These are phyloP conservation scores for Ptychadena robeensis DNA, from an alignment of 2,797 vertebrate species.

Conservation along the genomic window DNA sequence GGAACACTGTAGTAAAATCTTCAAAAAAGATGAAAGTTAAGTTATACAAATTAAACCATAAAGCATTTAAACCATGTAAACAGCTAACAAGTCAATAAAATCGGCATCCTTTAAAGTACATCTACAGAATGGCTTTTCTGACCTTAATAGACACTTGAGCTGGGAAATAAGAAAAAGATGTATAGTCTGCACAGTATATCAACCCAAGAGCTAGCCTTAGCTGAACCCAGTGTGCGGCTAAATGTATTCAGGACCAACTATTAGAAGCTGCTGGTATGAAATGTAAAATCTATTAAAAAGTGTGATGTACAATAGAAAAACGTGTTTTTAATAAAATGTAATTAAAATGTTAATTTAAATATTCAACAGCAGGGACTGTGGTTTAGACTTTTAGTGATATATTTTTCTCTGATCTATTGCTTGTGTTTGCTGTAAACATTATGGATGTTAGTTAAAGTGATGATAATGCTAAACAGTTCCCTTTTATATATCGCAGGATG, in stretches of 20 bases:
- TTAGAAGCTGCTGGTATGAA: constrained; percentile 24
- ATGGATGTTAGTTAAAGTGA: constrained; percentile 64
- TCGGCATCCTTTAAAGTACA: neutral
- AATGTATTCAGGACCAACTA: constrained; percentile 24
- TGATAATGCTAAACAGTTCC: constrained; percentile 63
- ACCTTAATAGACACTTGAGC: neutral
- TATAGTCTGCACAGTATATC: neutral
- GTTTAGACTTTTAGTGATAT: constrained; percentile 60
- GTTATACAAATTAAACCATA: neutral
- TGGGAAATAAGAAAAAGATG: neutral
- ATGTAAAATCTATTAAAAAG: constrained; percentile 53
- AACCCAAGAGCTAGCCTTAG: constrained; percentile 6
- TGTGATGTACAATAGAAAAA: constrained; percentile 34
- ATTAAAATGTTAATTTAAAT: constrained; percentile 65
- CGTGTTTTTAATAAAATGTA: constrained; percentile 63
- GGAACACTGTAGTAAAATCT: too few relatives aligned
- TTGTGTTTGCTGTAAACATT: constrained; percentile 64
- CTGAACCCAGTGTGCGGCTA: constrained; percentile 6
- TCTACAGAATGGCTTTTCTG: neutral
- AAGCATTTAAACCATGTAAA: neutral
- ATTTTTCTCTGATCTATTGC: constrained; percentile 60
- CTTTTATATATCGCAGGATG: constrained; percentile 63
- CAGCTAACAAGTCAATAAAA: neutral
- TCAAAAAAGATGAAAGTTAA: neutral
- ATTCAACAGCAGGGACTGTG: constrained; percentile 57